phyloP scores from a whole-genome alignment of 2,113 vertebrate genomes.

The Ahaetulla prasina region DNA sequence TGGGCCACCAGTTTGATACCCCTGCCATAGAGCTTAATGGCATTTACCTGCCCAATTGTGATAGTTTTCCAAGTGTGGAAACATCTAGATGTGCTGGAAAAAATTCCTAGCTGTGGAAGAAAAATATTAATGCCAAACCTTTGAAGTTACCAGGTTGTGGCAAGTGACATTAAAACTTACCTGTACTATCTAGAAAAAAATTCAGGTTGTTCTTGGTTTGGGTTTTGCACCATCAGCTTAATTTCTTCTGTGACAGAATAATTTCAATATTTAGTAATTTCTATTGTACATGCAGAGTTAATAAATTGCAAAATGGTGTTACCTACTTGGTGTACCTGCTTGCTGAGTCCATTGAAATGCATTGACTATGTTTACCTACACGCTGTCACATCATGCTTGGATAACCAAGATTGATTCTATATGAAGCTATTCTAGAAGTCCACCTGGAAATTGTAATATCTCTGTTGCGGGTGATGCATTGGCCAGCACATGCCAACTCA shows the following conservation, averaged over 20 bases:
- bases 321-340: neutral
- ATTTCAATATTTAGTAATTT: neutral
- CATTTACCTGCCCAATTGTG: neutral
- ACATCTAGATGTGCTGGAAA: neutral
- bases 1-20: no score
- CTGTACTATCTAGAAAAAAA: neutral
- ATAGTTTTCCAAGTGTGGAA: neutral
- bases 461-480: neutral
- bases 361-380: neutral
- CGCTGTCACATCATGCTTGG: neutral
- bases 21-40: neutral
- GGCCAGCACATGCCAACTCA: neutral
- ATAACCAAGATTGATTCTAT: neutral
- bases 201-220: neutral
- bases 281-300: neutral
- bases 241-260: neutral
- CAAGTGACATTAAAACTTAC: neutral
- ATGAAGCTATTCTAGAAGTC: neutral
- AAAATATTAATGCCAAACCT: neutral
- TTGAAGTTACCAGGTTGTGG: neutral
- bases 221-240: neutral
- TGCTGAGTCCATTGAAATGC: neutral
- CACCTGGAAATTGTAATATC: neutral
- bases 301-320: neutral
- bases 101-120: neutral